phyloP scores from a whole-genome alignment of 2,888 invertebrate genomes.

The Mesoligia furuncula region DNA sequence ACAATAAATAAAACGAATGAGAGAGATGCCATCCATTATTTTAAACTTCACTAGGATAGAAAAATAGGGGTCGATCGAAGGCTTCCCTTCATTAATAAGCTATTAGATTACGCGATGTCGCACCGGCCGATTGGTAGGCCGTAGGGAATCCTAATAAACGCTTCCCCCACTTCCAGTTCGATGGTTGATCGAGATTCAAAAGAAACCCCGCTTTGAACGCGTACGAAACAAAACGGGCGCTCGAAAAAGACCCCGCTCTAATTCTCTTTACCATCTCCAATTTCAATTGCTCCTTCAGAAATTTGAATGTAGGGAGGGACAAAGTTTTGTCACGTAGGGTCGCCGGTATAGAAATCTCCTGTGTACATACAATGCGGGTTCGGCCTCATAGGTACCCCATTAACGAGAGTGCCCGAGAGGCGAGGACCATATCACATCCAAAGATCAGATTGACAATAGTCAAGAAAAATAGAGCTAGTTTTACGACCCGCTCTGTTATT shows the following conservation, averaged over 20 bases:
- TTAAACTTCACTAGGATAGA: slow-evolving; percentile 87
- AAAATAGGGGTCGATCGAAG: slow-evolving; percentile 86
- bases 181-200: slow-evolving; percentile 90
- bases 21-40: slow-evolving; percentile 82
- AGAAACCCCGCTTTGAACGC: slow-evolving; percentile 88
- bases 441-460: slow-evolving; percentile 88
- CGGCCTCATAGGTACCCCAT: slow-evolving; percentile 88
- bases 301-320: slow-evolving; percentile 90
- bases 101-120: slow-evolving; percentile 89
- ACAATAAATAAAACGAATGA: slow-evolving; percentile 78
- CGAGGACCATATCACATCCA: slow-evolving; percentile 86
- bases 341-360: slow-evolving; percentile 83
- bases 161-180: slow-evolving; percentile 88
- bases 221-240: slow-evolving; percentile 88
- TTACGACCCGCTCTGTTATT: slow-evolving; percentile 88
- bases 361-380: slow-evolving; percentile 88
- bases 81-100: slow-evolving; percentile 90
- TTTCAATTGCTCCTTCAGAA: slow-evolving; percentile 91
- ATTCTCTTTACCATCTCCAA: slow-evolving; percentile 91
- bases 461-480: slow-evolving; percentile 85
- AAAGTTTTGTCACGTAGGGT: slow-evolving; percentile 90
- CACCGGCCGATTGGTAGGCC: slow-evolving; percentile 88
- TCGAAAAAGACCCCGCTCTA: slow-evolving; percentile 89
- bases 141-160: slow-evolving; percentile 89
- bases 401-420: slow-evolving; percentile 87